Evolutionary conservation across 2,113 vertebrate genomes (phyloP).

Genomic region (Sebastes schlegelii): DNA sequence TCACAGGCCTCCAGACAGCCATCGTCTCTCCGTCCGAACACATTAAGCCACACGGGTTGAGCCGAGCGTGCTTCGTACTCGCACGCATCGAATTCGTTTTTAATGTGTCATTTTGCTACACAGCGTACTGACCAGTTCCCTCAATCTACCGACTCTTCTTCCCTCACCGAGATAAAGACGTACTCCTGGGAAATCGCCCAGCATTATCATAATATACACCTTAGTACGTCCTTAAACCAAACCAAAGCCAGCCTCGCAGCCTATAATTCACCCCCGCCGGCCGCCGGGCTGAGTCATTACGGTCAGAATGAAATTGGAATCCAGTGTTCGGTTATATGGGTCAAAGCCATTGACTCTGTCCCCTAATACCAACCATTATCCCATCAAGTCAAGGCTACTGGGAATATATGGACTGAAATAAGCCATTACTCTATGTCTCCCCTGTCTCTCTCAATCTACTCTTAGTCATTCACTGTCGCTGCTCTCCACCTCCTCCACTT

Average conservation of each 20-base stretch:
- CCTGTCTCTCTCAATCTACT: neutral
- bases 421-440: constrained; percentile 8
- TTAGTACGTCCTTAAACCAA: accelerated
- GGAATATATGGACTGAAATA: constrained; percentile 5
- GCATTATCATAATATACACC: neutral
- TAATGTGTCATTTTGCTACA: neutral
- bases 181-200: neutral
- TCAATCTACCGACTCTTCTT: neutral
- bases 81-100: neutral
- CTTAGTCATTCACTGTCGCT: neutral
- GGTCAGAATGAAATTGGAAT: neutral
- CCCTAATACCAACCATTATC: neutral
- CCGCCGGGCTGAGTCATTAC: neutral
- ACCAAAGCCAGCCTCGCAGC: neutral
- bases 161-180: neutral
- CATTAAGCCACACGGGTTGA: neutral
- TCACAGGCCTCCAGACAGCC: neutral
- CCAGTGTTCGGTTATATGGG: neutral
- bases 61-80: neutral
- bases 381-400: neutral
- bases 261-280: neutral
- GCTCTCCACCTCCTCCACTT: neutral
- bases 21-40: neutral
- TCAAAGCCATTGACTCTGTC: constrained; percentile 17
- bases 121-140: neutral